Evolutionary conservation across 2,113 vertebrate species (phyloP).

Genomic region (Canis aureus): DNA sequence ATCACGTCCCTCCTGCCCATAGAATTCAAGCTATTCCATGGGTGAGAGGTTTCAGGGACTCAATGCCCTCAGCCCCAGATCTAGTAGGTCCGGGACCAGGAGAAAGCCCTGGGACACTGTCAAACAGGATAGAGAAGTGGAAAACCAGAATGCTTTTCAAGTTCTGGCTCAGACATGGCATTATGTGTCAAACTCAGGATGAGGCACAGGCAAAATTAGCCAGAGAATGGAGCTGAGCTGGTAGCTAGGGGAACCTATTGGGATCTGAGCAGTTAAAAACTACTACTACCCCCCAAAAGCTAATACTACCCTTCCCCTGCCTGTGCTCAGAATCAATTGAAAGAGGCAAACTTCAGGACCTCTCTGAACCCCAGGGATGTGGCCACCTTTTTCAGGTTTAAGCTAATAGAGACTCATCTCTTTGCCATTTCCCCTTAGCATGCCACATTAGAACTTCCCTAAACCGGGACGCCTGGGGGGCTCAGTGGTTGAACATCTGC

Average conservation of each 20-base stretch:
- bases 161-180: background rate
- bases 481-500: too few relatives aligned
- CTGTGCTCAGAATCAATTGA: background rate
- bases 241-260: background rate
- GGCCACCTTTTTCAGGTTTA: background rate
- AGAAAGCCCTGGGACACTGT: background rate
- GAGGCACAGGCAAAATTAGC: background rate
- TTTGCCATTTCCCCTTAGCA: background rate
- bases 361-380: background rate
- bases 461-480: too few relatives aligned
- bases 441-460: background rate
- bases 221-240: background rate
- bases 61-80: background rate
- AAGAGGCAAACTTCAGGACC: background rate
- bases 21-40: background rate
- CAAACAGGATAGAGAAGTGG: background rate
- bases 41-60: background rate
- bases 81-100: too few relatives aligned
- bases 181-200: background rate
- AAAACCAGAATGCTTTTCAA: background rate
- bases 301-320: background rate
- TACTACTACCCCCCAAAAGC: background rate
- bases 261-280: background rate
- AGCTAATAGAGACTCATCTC: background rate
- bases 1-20: background rate